Base-by-base conservation (phyloP, 2,113 vertebrate genomes). In the Phoxinus phoxinus region DNA sequence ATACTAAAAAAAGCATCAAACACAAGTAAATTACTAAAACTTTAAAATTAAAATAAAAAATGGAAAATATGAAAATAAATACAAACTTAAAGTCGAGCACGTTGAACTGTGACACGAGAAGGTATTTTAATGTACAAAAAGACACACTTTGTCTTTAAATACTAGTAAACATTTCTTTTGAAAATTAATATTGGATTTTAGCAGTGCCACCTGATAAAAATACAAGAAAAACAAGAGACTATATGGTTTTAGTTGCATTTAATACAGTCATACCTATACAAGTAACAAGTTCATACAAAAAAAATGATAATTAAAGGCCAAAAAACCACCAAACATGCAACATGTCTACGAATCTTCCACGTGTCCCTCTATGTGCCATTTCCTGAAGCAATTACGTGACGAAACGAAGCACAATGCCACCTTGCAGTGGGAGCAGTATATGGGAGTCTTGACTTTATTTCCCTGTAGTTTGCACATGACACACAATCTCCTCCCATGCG, bases 371-470 rank as follows among this genome's bases (percentile, higher is more conserved):
- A 27, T 19, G 58, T 81, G 78, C 78, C 78, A 81, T 65, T 63
- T 81, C 25, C 46, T 63, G n/a, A 81, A 81, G 58, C 78, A 81
- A 25, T 81, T 81, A 19, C 58, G 23, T 12, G 58, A 21, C 4
- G 37, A 27, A 59, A 63, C 58, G 1, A 25, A 81, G 32, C 76
- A 81, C 58, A 81, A 46, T 0, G 78, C 12, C 58, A 81, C 58
- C 58, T 46, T 81, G 78, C 78, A 81, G 37, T 61, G 58, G 3
- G 58, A 46, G 58, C 78, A 81, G 37, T 17, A 63, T 21, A 81
- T 12, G n/a, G 58, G 23, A 19, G 78, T 63, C 37, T 63, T 81
- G 78, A 63, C 37, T 65, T 81, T 65, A 21, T 13, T 10, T 46
- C 59, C 58, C 27, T 37, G 37, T 23, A 81, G 12, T 81, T 27